phyloP scores from a whole-genome alignment of 2,113 vertebrate species.

The Aegotheles bennettii region DNA sequence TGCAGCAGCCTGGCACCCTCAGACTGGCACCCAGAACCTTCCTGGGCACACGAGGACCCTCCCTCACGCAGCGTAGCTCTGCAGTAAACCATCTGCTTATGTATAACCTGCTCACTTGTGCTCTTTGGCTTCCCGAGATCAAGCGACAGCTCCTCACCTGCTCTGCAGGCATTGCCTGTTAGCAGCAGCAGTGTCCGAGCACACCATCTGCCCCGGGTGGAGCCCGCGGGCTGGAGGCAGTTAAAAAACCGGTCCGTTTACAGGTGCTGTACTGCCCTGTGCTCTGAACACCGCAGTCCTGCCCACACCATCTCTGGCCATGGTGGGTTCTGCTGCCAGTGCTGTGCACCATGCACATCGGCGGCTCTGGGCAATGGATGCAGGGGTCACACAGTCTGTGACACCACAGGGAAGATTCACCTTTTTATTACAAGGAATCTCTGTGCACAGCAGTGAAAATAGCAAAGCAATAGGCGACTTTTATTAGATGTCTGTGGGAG shows the following conservation, averaged over 20 bases:
- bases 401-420: neutral
- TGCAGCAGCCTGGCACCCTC: neutral
- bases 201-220: too few species aligned
- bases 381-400: rapidly evolving
- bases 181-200: neutral
- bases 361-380: neutral
- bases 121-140: neutral
- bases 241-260: neutral
- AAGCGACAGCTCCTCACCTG: neutral
- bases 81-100: neutral
- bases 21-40: too few species aligned
- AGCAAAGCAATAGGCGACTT: neutral
- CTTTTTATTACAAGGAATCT: neutral
- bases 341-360: rapidly evolving
- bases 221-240: neutral
- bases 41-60: neutral
- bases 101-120: rapidly evolving
- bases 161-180: neutral
- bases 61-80: neutral
- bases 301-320: neutral
- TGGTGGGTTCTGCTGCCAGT: neutral
- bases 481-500: neutral
- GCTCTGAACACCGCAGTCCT: neutral
- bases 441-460: neutral
- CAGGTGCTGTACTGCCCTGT: neutral